Evolutionary conservation across 2,113 vertebrate species (phyloP).

Genomic region (Mobula birostris): DNA sequence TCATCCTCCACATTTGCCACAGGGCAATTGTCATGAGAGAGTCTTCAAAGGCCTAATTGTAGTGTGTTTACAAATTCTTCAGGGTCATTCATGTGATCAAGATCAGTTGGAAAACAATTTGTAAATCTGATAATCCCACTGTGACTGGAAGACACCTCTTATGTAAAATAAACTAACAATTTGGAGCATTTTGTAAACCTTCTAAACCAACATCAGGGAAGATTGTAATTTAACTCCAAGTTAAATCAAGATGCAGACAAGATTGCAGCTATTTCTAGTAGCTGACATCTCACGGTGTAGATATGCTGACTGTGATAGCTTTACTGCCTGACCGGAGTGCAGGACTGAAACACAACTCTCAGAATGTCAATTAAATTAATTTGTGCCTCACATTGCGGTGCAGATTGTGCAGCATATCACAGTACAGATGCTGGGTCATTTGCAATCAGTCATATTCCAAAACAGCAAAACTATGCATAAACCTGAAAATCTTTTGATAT

Average conservation of each 20-base stretch:
- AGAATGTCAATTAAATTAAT: background rate
- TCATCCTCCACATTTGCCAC: background rate
- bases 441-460: background rate
- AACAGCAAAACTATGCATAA: background rate
- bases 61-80: background rate
- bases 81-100: background rate
- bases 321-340: background rate
- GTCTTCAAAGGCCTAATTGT: constrained; percentile 17
- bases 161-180: background rate
- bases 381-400: too few relatives aligned
- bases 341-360: background rate
- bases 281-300: background rate
- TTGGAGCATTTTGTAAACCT: constrained; percentile 1
- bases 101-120: constrained; percentile 9
- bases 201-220: constrained; percentile 19
- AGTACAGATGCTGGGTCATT: background rate
- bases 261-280: background rate
- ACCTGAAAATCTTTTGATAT: background rate
- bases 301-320: background rate
- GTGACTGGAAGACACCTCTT: background rate
- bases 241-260: constrained; percentile 20
- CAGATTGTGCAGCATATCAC: background rate
- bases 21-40: background rate
- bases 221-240: constrained; percentile 8
- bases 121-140: constrained; percentile 17